Percentiles rank a stretch among this genome's conserved stretches.
These are phyloP conservation scores for Ursus arctos DNA, from an alignment of 2,113 vertebrate genomes.

Conservation along the genomic window DNA sequence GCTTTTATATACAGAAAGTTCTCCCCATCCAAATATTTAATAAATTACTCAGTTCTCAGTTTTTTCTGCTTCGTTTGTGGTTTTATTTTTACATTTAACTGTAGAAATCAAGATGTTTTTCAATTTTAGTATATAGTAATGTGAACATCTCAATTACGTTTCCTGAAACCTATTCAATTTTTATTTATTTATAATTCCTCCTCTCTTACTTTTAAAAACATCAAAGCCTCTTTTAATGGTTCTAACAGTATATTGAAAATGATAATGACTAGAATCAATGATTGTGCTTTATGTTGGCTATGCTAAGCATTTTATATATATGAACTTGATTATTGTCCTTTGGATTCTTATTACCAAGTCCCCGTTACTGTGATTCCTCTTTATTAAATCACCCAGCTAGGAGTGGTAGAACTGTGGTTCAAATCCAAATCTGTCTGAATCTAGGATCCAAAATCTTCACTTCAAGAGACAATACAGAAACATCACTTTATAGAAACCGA, in stretches of 20 bases:
- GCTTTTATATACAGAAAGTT: slow-evolving; percentile 57
- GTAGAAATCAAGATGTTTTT: slow-evolving; percentile 50
- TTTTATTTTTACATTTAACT: slow-evolving; percentile 62
- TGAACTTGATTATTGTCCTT: background rate
- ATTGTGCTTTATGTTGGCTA: background rate
- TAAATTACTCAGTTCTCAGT: slow-evolving; percentile 61
- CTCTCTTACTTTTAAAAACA: background rate
- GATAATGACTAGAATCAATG: background rate
- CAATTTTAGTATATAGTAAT: slow-evolving; percentile 40
- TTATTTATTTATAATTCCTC: slow-evolving; percentile 43
- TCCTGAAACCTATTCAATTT: background rate
- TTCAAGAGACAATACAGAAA: background rate
- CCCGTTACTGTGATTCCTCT: background rate
- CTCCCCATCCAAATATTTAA: slow-evolving; percentile 45
- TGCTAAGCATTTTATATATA: background rate
- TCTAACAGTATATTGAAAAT: background rate
- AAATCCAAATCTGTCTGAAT: background rate
- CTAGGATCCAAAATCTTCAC: background rate
- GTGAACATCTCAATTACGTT: slow-evolving; percentile 29
- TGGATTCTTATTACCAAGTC: background rate
- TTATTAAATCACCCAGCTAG: background rate
- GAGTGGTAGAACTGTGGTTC: background rate
- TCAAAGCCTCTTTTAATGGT: background rate
- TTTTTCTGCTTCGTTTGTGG: slow-evolving; percentile 39
- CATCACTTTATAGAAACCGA: background rate